Evolutionary conservation across 2,113 vertebrate species (phyloP).

Genomic region (Isichthys henryi): DNA sequence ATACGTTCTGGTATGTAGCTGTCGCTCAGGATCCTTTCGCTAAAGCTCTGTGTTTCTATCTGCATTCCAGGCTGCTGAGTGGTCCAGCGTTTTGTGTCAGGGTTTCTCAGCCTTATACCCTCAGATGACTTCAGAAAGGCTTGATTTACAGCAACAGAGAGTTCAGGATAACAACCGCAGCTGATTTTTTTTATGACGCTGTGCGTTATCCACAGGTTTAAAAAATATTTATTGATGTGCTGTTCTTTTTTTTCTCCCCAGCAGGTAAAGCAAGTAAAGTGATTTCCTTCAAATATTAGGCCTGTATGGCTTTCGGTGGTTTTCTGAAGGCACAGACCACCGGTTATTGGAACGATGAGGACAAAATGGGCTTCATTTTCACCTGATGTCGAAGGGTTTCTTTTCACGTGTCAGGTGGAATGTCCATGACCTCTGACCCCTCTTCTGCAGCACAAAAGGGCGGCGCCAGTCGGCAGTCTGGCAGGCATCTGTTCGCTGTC

Average conservation of each 20-base stretch:
- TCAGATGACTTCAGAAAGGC: neutral
- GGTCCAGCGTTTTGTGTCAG: neutral
- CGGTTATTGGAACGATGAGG: neutral
- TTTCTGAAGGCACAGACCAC: neutral
- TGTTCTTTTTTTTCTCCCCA: neutral
- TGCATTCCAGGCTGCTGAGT: neutral
- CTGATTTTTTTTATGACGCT: neutral
- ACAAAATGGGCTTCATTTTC: neutral
- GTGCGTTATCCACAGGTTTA: neutral
- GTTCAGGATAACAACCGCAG: neutral
- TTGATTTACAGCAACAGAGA: neutral
- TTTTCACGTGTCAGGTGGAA: slow-evolving; percentile 48
- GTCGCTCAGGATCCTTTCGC: neutral
- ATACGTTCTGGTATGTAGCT: neutral
- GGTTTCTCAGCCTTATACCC: neutral
- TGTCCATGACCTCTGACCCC: slow-evolving; percentile 36
- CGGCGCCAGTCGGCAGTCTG: slow-evolving; percentile 29
- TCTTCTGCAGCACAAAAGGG: slow-evolving; percentile 27
- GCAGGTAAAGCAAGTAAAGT: neutral
- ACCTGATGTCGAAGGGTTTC: slow-evolving; percentile 8
- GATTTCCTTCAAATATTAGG: neutral
- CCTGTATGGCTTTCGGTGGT: neutral
- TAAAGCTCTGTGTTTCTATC: neutral
- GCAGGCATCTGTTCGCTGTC: slow-evolving; percentile 37
- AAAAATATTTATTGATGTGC: no score